Percentiles rank a stretch among this genome's conserved stretches.
phyloP scores from a whole-genome alignment of 2,888 invertebrate species.

The Trichacis sp. region DNA sequence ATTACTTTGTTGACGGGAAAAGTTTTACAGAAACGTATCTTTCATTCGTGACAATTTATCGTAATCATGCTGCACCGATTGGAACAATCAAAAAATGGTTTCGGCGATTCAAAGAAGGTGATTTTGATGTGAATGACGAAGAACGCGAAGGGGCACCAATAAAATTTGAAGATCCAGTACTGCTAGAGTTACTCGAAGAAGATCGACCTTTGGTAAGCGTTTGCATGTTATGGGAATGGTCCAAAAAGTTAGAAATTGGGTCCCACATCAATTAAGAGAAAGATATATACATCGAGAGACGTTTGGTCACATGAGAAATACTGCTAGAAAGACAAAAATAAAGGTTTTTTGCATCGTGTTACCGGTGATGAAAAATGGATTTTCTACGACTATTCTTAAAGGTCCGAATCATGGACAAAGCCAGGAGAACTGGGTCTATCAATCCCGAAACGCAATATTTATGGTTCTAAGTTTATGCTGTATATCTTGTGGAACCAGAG shows the following conservation, averaged over 20 bases:
- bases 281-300: neutral
- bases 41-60: too few relatives aligned
- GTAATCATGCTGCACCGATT: too few relatives aligned
- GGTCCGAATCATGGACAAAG: neutral
- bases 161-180: too few relatives aligned
- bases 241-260: constrained; percentile 7
- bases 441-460: constrained; percentile 3
- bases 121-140: too few relatives aligned
- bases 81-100: too few relatives aligned
- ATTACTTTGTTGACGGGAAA: too few relatives aligned
- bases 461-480: neutral
- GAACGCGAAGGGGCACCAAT: too few relatives aligned
- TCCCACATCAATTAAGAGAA: constrained; percentile 6
- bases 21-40: too few relatives aligned
- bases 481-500: constrained; percentile 5
- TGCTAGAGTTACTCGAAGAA: too few relatives aligned
- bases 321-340: neutral
- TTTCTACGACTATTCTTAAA: neutral
- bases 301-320: neutral
- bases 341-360: too few relatives aligned
- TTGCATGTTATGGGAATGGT: constrained; percentile 15
- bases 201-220: constrained; percentile 9
- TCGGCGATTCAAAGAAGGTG: too few relatives aligned
- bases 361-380: neutral
- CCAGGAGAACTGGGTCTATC: constrained; percentile 3